A percentile compares a stretch with the other conserved stretches of the same genome.
Conservation (phyloP, 1,140 invertebrate genomes). For the Drosophila tristis region DNA sequence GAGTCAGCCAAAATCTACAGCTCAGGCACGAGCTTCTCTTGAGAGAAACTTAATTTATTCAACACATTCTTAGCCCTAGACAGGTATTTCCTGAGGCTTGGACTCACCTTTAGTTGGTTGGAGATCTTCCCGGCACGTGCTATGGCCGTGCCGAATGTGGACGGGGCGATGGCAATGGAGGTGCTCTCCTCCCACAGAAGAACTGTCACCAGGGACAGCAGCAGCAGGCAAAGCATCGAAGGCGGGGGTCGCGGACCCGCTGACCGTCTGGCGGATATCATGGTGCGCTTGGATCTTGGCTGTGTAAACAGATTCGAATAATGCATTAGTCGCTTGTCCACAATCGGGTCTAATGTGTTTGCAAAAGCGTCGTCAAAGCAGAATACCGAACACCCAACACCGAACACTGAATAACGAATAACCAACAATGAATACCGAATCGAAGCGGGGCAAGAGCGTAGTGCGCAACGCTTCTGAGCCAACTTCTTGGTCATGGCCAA, state of each 20-base stretch:
- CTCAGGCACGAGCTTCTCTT: constrained; percentile 53
- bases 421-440: constrained; percentile 34
- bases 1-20: constrained; percentile 53
- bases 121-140: constrained; percentile 86
- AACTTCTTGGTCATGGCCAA: constrained; percentile 79
- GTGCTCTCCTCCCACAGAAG: constrained; percentile 49
- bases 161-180: constrained; percentile 85
- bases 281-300: constrained; percentile 40
- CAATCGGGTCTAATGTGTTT: constrained; percentile 54
- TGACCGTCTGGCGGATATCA: constrained; percentile 54
- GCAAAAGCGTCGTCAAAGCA: constrained; percentile 41
- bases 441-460: constrained; percentile 18
- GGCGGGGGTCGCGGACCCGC: neutral
- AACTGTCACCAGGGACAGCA: constrained; percentile 39
- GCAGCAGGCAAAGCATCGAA: constrained; percentile 34
- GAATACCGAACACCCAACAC: constrained; percentile 23
- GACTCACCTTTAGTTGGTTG: constrained; percentile 86
- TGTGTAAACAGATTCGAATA: constrained; percentile 65
- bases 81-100: neutral
- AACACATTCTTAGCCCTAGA: constrained; percentile 7
- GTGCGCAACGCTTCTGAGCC: constrained; percentile 58
- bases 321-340: constrained; percentile 63
- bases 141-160: constrained; percentile 86
- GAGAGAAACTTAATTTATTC: constrained; percentile 31
- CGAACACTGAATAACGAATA: constrained; percentile 7